Evolutionary conservation across 2,113 vertebrate species (phyloP), one percentile per base, ranked within the genome.

Genomic region (Camarhynchus parvulus): DNA sequence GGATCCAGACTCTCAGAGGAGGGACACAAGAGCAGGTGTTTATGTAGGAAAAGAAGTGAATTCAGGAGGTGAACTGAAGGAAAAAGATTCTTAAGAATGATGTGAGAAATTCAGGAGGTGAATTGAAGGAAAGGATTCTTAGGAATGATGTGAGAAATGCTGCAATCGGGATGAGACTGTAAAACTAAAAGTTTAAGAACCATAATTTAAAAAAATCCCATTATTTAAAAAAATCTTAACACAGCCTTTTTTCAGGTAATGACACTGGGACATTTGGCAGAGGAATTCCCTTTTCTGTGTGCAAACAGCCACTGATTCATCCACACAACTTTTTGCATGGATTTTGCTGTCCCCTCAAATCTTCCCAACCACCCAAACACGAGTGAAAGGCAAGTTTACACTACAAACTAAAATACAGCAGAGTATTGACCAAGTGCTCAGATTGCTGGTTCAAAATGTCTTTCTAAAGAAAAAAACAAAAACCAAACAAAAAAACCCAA

Each of bases 121-220:
- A 94, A 64, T 31, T 49, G 35, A 39, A 50, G 19, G 31, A 52
- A 27, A 50, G 27, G 42, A 66, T 58, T 81, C 79, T 25, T 25
- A 58, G 31, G 77, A 58, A 62, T n/a, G 27, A 39, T 39, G 39
- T 39, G 50, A 63, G 16, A 18, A 82, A 33, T 18, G 27, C 22
- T 73, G 25, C 74, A 46, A 1, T 3, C 62, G 37, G 42, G 53
- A 52, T 64, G 9, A 69, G 8, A 31, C 0, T 1, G 41, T 8
- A 68, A 24, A 78, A 55, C 7, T 9, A 15, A 17, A 42, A 37
- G 6, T 79, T 92, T 24, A 68, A 49, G 22, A 19, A 52, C 2
- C 7, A 16, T 31, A 66, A 19, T 35, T 55, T 47, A 0, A 1
- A 49, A 76, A 89, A 69, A 39, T 21, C 2, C 2, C 6, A 22